phyloP scores from a whole-genome alignment of 2,797 vertebrate genomes.

The Geotrypetes seraphini region DNA sequence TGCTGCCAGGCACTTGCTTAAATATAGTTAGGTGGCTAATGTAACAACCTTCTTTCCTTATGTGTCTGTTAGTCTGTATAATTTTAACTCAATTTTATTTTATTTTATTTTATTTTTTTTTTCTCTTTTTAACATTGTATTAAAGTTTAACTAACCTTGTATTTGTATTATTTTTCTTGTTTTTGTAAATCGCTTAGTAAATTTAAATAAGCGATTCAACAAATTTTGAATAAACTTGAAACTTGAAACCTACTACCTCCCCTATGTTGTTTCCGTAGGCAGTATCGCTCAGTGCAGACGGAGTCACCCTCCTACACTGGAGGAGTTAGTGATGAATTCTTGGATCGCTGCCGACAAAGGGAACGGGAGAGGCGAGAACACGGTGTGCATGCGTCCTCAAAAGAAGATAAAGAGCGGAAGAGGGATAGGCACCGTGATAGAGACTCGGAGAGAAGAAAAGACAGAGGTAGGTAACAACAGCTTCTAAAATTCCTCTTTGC shows the following conservation, averaged over 20 bases:
- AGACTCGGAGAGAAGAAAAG: constrained; percentile 63
- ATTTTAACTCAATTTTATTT: too few relatives aligned
- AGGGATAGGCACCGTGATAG: constrained; percentile 48
- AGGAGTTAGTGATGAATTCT: constrained; percentile 91
- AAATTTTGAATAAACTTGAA: too few relatives aligned
- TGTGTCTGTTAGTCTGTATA: too few relatives aligned
- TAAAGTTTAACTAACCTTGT: too few relatives aligned
- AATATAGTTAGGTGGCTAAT: not conserved
- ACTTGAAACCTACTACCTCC: too few relatives aligned
- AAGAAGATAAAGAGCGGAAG: constrained; percentile 74
- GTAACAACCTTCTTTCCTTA: not conserved
- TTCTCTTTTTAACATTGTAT: too few relatives aligned
- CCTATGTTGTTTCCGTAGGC: constrained; percentile 55
- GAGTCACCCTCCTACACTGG: constrained; percentile 92
- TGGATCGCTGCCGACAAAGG: constrained; percentile 77
- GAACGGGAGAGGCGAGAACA: constrained; percentile 85
- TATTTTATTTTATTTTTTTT: too few relatives aligned
- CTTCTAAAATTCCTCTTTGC: too few relatives aligned
- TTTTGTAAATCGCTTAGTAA: too few relatives aligned
- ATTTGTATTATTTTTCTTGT: too few relatives aligned
- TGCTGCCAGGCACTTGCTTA: too few relatives aligned
- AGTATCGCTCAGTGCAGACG: constrained; percentile 80
- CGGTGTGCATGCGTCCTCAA: constrained; percentile 87
- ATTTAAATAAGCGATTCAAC: too few relatives aligned
- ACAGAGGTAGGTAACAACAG: constrained; percentile 54